These are phyloP conservation scores for Calliopsis andreniformis DNA, from an alignment of 1,140 invertebrate genomes.

Conservation along the genomic window DNA sequence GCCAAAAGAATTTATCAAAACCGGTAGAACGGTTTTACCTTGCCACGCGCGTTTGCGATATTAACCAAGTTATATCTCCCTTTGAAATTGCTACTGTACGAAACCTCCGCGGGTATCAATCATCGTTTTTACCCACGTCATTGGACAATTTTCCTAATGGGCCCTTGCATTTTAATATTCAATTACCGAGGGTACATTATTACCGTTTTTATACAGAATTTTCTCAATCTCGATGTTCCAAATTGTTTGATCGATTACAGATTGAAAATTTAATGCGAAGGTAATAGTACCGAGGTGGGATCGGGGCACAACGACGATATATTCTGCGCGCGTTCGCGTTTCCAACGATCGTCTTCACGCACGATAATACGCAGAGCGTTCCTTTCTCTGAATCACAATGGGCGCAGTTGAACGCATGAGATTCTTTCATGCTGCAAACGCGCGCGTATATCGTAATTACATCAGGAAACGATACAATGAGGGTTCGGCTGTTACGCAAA, in stretches of 20 bases:
- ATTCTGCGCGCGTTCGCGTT: not conserved
- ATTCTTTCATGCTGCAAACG: constrained; percentile 13
- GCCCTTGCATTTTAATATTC: too few species aligned
- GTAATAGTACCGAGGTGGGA: too few species aligned
- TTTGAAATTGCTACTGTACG: not conserved
- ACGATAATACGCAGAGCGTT: not conserved
- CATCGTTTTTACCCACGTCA: too few species aligned
- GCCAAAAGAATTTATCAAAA: constrained; percentile 8
- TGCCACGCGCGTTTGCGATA: not conserved
- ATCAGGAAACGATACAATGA: constrained; percentile 51
- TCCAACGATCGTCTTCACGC: not conserved
- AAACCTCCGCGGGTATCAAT: not conserved
- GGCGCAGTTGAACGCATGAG: not conserved
- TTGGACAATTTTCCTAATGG: too few species aligned
- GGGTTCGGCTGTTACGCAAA: constrained; percentile 42
- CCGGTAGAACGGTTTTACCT: not conserved
- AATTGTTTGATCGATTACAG: too few species aligned
- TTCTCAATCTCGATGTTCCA: too few species aligned
- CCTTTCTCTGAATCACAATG: constrained; percentile 34
- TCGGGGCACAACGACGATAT: too few species aligned
- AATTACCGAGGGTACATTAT: too few species aligned
- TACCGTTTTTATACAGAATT: too few species aligned
- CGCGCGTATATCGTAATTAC: constrained; percentile 29
- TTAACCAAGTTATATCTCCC: not conserved
- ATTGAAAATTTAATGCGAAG: too few species aligned